Base-by-base conservation (phyloP, 2,888 invertebrate species). In the Drosophila glabriapex region DNA sequence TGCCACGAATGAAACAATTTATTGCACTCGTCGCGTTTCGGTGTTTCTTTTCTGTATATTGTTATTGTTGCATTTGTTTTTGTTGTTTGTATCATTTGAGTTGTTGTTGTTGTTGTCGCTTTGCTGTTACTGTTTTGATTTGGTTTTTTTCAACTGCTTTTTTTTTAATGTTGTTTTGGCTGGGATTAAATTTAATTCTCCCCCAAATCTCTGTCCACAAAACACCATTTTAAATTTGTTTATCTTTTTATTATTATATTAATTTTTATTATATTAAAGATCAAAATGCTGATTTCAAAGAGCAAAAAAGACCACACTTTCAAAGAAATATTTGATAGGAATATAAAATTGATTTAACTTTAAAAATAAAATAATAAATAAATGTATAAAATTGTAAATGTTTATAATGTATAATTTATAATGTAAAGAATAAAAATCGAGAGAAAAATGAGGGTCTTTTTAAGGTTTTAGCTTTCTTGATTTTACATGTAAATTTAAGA, bases 1-100 rank as follows among this genome's bases (percentile, higher is more conserved):
- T 73, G 76, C 81, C 81, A 81, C 83, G 85, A 87, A 85, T 85
- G 81, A 83, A 85, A 85, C 88, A 85, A 85, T 85, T 85, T 87
- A 87, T 85, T 85, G 87, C 83, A 87, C 74, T 85, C 65, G 63
- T 76, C 59, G 60, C 54, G 58, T 46, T 65, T 63, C 54, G 67
- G 39, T 68, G 50, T 59, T 72, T 54, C 22, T 50, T 41, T 49
- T 54, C n/a, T 54, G 59, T 56, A 52, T 54, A 25, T 54, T 60
- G 46, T 9, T 67, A 29, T 56, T 73, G 35, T n/a, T 58, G 55
- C 46, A 25, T 16, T 46, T 66, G 68, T 49, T 72, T 39, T 37
- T 78, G 65, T 35, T 63, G 68, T 25, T 25, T 16, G 16, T 9
- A 46, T 46, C 46, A 25, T 46, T 46, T 46, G 14, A 25, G 25